Conservation (phyloP, 2,797 vertebrate genomes). For the Notolepis coatsorum region DNA sequence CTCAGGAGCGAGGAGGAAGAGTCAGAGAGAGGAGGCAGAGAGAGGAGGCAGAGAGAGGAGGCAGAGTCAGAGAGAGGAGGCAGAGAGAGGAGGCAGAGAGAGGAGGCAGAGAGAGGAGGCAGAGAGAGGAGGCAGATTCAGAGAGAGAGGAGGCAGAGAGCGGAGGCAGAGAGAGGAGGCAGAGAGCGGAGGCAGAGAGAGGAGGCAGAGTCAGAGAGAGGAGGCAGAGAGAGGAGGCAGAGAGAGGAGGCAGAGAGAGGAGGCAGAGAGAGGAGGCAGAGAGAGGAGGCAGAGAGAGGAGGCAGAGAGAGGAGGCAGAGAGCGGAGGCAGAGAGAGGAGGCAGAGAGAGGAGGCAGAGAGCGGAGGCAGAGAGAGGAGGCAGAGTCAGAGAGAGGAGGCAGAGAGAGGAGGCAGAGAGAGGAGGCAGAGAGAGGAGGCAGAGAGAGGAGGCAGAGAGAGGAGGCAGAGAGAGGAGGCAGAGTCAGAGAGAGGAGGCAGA, state of each 20-base stretch:
- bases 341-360: background rate
- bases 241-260: background rate
- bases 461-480: background rate
- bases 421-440: background rate
- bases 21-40: background rate
- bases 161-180: too few relatives aligned
- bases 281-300: background rate
- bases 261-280: background rate
- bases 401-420: background rate
- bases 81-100: background rate
- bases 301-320: background rate
- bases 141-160: too few relatives aligned
- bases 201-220: background rate
- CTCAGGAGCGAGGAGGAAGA: too few relatives aligned
- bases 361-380: background rate
- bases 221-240: background rate
- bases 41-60: background rate
- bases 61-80: background rate
- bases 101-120: background rate
- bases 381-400: background rate
- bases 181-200: background rate
- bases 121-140: too few relatives aligned
- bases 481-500: background rate
- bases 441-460: background rate
- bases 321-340: too few relatives aligned